Conservation (phyloP, 2,797 vertebrate genomes). For the Carcharodon carcharias region DNA sequence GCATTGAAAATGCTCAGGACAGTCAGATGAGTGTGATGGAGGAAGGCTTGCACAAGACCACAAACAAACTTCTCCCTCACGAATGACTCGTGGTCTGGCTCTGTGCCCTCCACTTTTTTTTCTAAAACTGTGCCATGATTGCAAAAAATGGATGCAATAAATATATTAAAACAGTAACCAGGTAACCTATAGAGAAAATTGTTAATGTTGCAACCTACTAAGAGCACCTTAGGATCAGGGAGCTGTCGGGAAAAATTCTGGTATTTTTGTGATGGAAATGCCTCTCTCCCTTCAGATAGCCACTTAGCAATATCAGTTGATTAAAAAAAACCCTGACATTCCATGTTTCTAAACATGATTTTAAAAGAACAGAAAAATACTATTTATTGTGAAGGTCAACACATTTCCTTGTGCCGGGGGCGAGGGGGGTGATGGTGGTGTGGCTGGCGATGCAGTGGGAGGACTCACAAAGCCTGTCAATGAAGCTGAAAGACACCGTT, state of each 20-base stretch:
- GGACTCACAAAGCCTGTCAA: no score
- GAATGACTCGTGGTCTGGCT: no score
- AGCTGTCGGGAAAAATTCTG: no score
- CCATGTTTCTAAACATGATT: background rate
- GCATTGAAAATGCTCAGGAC: no score
- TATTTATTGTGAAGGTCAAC: background rate
- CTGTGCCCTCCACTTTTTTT: background rate
- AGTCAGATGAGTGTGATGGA: no score
- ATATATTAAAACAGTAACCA: background rate
- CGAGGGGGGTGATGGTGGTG: no score
- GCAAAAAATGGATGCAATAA: background rate
- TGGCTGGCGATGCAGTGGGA: no score
- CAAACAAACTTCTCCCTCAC: no score
- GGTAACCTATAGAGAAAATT: background rate
- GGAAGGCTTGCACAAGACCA: no score
- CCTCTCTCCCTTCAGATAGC: background rate
- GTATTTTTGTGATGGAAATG: background rate
- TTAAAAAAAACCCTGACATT: background rate
- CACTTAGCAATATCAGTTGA: background rate
- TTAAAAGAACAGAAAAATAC: background rate
- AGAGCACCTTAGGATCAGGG: background rate
- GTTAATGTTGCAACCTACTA: background rate
- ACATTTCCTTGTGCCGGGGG: background rate
- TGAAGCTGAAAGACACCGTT: no score
- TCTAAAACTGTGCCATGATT: background rate